phyloP scores from a whole-genome alignment of 1,140 invertebrate species.

The Rhopalosiphum padi region DNA sequence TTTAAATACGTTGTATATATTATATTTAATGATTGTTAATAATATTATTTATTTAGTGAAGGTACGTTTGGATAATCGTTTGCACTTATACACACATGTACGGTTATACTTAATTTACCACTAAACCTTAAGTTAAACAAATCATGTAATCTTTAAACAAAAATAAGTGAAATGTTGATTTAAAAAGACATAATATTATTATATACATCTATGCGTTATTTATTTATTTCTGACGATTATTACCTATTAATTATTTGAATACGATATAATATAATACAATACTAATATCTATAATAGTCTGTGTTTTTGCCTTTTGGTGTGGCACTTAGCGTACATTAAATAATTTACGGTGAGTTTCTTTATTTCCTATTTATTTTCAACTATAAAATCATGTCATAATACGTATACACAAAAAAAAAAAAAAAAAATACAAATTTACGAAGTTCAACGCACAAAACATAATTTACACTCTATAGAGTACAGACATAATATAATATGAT shows the following conservation, averaged over 20 bases:
- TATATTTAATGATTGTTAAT: slow-evolving; percentile 43
- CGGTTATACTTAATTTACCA: slow-evolving; percentile 44
- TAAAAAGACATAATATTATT: slow-evolving; percentile 47
- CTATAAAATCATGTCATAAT: not conserved
- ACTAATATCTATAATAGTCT: not conserved
- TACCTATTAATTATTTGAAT: not conserved
- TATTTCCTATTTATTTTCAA: not conserved
- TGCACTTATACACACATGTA: slow-evolving; percentile 41
- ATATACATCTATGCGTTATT: slow-evolving; percentile 21
- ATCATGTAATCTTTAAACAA: slow-evolving; percentile 37
- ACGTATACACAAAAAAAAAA: not conserved
- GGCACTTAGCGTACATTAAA: not conserved
- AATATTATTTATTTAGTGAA: slow-evolving; percentile 50
- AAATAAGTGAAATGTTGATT: slow-evolving; percentile 51
- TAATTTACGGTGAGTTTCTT: not conserved
- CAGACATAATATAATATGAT: not conserved
- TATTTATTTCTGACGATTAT: not conserved
- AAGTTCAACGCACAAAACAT: not conserved
- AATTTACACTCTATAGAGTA: too few species aligned
- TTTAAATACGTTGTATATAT: slow-evolving; percentile 22
- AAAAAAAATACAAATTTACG: not conserved
- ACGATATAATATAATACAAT: too few species aligned
- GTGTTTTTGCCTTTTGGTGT: not conserved
- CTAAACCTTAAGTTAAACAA: slow-evolving; percentile 41
- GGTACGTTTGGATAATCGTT: slow-evolving; percentile 50